Conservation (phyloP, 37 sponge, comb jelly and placozoan species). For the Hexactinellida sp. region DNA sequence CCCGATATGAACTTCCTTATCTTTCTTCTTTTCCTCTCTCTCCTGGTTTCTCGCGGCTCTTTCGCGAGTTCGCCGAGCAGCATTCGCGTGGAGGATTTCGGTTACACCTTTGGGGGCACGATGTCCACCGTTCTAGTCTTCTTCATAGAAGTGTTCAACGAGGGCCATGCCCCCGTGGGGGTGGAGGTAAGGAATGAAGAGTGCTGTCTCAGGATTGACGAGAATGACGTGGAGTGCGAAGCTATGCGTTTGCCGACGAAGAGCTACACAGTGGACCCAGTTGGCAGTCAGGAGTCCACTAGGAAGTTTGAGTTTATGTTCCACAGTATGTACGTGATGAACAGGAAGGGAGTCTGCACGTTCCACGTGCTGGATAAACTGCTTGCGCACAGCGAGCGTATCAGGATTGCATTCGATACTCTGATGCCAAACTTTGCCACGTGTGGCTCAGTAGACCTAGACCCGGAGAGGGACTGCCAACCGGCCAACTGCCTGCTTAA, state of each 20-base stretch:
- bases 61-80: background rate
- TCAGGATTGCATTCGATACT: background rate
- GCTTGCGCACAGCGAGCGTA: background rate
- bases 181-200: background rate
- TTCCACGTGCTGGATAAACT: background rate
- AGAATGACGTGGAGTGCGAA: background rate
- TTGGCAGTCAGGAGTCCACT: slow-evolving; percentile 5
- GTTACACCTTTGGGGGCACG: background rate
- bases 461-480: slow-evolving; percentile 51
- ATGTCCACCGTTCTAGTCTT: background rate
- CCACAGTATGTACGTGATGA: slow-evolving; percentile 9
- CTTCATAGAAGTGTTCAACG: background rate
- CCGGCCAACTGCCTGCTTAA: slow-evolving; percentile 80
- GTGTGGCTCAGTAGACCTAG: slow-evolving; percentile 16
- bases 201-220: background rate
- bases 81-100: slow-evolving; percentile 2
- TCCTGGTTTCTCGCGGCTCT: background rate
- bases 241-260: background rate
- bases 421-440: background rate
- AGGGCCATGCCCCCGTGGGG: background rate
- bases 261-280: background rate
- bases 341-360: background rate
- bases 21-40: background rate
- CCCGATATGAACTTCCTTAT: background rate
- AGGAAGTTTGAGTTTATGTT: background rate